Base-by-base conservation (phyloP, 2,797 vertebrate species). In the Cyclura pinguis region DNA sequence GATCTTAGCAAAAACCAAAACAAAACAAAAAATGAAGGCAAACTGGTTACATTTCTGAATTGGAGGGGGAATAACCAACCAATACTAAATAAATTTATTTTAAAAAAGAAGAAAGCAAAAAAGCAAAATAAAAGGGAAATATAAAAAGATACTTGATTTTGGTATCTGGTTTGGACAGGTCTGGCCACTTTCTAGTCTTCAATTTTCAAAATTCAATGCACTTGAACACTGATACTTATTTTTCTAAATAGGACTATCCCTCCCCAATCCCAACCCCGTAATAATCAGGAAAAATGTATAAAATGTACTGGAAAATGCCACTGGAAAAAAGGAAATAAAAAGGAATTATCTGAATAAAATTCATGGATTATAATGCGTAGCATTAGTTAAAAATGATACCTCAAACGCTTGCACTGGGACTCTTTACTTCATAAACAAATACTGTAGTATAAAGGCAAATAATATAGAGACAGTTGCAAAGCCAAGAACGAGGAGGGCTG, bases 371-470 rank as follows among this genome's bases (percentile, higher is more conserved):
- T 97, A 97, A 97, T 97, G 98, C 96, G 97, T 97, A 97, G 97
- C 97, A 97, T 97, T 98, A 97, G 96, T 96, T 96, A 97, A 97
- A 78, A 97, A 95, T 96, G 97, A 98, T 96, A 97, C 97, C 96
- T 98, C 97, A 97, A 98, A 97, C 96, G 27, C 74, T 97, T 97
- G 97, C 96, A 92, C 42, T 93, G 96, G 86, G 50, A 86, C 77
- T 69, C 86, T 95, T 97, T 98, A 99, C 98, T 99, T 99, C 98
- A 99, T 99, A 91, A 99, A 98, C 98, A 99, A 98, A 98, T 99
- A 99, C 91, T 99, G 99, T 95, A 99, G 97, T 97, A 99, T 97
- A 97, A 98, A 99, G 97, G 99, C 99, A 84, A 99, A 99, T 93
- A 99, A 95, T 96, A 99, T 97, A 74, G 99, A 99, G 94, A 99